Evolutionary conservation across 2,113 vertebrate genomes (phyloP), one percentile per base, ranked within the genome.

Genomic region (Sardina pilchardus): DNA sequence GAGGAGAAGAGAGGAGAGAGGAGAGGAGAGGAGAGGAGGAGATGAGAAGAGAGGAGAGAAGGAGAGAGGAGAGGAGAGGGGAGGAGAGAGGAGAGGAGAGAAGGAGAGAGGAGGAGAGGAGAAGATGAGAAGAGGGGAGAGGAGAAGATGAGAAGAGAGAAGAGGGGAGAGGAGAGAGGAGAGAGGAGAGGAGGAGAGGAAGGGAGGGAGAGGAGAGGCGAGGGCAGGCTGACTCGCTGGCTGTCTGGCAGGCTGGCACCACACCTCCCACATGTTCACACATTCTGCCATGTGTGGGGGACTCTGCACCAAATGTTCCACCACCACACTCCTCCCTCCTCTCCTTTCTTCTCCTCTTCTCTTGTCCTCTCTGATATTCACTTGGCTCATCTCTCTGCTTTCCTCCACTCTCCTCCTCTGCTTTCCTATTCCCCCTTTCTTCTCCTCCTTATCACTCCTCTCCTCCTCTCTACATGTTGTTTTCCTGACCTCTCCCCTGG

Each of bases 221-320:
- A 59, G 85, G 85, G 56, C 83, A 42, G 48, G 87, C 83, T 88
- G 85, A 88, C 53, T 84, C 86, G 85, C 83, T 89, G 84, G 82
- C 88, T 81, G 53, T 86, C 85, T 85, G 50, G 53, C 85, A 24
- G 53, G 21, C 21, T 56, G 19, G 24, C 45, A 83, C 67, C 63
- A 56, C 45, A 83, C 82, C 44, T 82, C 85, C 85, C 85, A 89
- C 88, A 83, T 84, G 81, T 83, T 83, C 81, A 85, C 85, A 87
- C 71, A 81, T 89, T 87, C 34, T 85, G 53, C 53, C 53, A 59
- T 59, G 53, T 59, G 53, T 59, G 53, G 53, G 53, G 53, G 19
- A 24, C 19, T 24, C 19, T 24, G 53, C 53, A 59, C 53, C 53
- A 59, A 59, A 24, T 59, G 53, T 59, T 59, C 53, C 53, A 59